Evolutionary conservation across 2,113 vertebrate genomes (phyloP).

Genomic region (Anguilla japonica): DNA sequence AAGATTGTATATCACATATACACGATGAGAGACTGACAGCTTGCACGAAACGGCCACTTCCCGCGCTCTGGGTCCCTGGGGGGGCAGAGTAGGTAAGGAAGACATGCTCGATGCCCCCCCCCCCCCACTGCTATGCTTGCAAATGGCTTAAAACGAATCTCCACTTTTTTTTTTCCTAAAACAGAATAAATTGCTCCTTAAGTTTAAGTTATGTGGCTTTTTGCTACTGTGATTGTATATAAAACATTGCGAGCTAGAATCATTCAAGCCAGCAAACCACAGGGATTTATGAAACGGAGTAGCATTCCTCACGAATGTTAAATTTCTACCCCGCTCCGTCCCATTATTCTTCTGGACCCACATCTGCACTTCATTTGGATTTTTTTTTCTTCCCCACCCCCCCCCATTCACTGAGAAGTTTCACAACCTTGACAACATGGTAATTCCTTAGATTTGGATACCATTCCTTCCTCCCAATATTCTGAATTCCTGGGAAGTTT

Average conservation of each 20-base stretch:
- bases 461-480: slow-evolving; percentile 22
- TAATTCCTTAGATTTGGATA: slow-evolving; percentile 34
- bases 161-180: neutral
- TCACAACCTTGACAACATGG: slow-evolving; percentile 27
- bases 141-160: neutral
- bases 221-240: neutral
- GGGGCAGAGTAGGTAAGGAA: neutral
- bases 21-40: neutral
- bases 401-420: neutral
- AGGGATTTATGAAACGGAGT: neutral
- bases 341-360: neutral
- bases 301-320: neutral
- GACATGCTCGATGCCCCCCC: neutral
- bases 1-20: neutral
- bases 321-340: neutral
- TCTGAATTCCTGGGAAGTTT: neutral
- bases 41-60: neutral
- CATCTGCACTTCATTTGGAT: slow-evolving; percentile 36
- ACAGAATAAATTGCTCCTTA: neutral
- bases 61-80: neutral
- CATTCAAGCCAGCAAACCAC: neutral
- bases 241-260: neutral
- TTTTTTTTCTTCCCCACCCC: slow-evolving; percentile 16
- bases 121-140: neutral
- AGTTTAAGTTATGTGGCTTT: neutral